Base-by-base conservation (phyloP, 2,888 invertebrate genomes). In the Anticlea derivata region DNA sequence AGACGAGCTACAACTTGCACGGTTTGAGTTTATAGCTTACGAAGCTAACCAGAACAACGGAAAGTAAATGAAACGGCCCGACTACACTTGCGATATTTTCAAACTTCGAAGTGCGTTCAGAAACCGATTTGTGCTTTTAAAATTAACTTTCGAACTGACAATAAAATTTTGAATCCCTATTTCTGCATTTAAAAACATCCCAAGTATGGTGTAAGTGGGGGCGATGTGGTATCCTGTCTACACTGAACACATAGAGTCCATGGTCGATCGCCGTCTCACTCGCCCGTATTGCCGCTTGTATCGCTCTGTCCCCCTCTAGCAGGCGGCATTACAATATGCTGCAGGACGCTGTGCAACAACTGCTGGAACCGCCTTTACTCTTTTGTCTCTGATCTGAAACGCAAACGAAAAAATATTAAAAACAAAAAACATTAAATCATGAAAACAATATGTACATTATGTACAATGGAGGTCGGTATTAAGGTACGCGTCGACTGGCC, bases 361-460 rank as follows among this genome's bases (percentile, higher is more conserved):
- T 96, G 93, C 96, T 97, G 75, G 96, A 96, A 68, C 97, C 96
- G 66, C 96, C 96, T 95, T 97, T 97, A 92, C 97, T 97, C 92
- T 97, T 97, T 92, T 97, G 97, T 92, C 97, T 94, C 93, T 97
- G 97, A 95, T 97, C 97, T 97, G 93, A 94, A 93, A 76, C 30
- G 65, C 75, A 60, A 63, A 67, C 55, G 64, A 62, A 22, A 17
- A 8, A 5, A 33, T 8, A 27, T 51, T 49, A 52, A 45, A 30
- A 34, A 23, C 23, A 24, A 38, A 17, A 20, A 17, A 12, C 12
- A 34, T 17, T 0, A 26, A 26, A 35, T 22, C 4, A 27, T 23
- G 20, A n/a, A 24, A 40, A 23, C 5, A 13, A n/a, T 6, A 46
- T 24, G 17, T 33, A 35, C 10, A 17, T 17, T n/a, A n/a, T n/a